Base-by-base conservation (phyloP, 1,140 invertebrate species). In the Delia radicum region DNA sequence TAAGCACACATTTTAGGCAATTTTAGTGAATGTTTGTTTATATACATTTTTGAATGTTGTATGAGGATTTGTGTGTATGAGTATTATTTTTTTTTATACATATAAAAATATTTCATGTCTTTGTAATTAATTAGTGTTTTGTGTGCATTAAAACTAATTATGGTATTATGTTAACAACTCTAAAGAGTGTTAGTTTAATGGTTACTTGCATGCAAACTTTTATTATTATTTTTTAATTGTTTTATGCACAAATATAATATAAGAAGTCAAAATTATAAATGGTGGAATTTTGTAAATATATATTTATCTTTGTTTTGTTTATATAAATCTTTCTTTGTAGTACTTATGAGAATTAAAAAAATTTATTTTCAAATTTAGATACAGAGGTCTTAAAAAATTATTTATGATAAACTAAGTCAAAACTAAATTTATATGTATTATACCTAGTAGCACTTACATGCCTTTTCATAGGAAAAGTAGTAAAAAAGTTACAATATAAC, bases 121-220 rank as follows among this genome's bases (percentile, higher is more conserved):
- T 37, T 69, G 65, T 69, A 69, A 69, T 69, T 69, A 69, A 69
- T 69, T 69, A 69, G 65, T 33, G 65, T 69, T 69, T 69, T 69
- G 65, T 69, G 65, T 69, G 65, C 65, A 69, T 33, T 69, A 33
- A 69, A 69, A 69, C 65, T 69, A 69, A 37, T 69, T 69, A 69
- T 18, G 65, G 65, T 69, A 37, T 69, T 69, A 69, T 69, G 29
- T 33, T 69, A 69, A 69, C 29, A 37, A 21, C n/a, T 31, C 65
- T 33, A 69, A 69, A 69, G 65, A 33, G 65, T 69, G 29, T 69
- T 69, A 33, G 65, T 55, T 55, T 55, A 55, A 55, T 55, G 48
- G 48, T 55, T 55, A 33, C 29, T 67, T 67, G 21, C 63, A 67
- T 37, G 29, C 65, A 21, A 37, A 15, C 63, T 67, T 21, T 69